phyloP scores from a whole-genome alignment of 2,888 invertebrate species.

The Celastrina argiolus region DNA sequence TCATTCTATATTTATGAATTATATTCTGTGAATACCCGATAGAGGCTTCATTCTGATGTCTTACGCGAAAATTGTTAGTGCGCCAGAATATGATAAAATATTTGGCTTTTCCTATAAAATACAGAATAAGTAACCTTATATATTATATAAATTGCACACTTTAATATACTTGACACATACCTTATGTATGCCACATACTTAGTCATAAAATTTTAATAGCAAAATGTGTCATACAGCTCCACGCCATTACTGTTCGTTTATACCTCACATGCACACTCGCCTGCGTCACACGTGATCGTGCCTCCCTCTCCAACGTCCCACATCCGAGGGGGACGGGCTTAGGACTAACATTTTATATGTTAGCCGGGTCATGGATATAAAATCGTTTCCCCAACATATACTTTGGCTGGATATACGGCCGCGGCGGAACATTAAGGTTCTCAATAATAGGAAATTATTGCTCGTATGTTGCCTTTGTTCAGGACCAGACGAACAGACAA shows the following conservation, averaged over 20 bases:
- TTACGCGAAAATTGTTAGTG: too few relatives aligned
- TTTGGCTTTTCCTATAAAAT: too few relatives aligned
- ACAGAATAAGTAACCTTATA: too few relatives aligned
- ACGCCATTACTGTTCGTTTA: slow-evolving; percentile 41
- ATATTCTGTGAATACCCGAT: too few relatives aligned
- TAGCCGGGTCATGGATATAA: slow-evolving; percentile 78
- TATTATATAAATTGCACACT: neutral
- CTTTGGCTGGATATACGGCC: slow-evolving; percentile 46
- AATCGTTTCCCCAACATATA: slow-evolving; percentile 68
- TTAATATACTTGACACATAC: neutral
- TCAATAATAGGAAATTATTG: slow-evolving; percentile 67
- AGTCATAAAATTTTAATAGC: neutral
- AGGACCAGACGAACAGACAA: too few relatives aligned
- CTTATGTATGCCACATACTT: neutral
- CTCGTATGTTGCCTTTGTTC: slow-evolving; percentile 38
- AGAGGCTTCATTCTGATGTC: too few relatives aligned
- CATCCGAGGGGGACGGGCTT: slow-evolving; percentile 52
- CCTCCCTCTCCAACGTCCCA: slow-evolving; percentile 48
- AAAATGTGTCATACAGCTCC: slow-evolving; percentile 43
- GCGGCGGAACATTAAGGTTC: slow-evolving; percentile 59
- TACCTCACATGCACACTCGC: slow-evolving; percentile 57
- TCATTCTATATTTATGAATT: too few relatives aligned
- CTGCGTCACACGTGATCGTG: slow-evolving; percentile 65
- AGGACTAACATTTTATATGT: slow-evolving; percentile 78
- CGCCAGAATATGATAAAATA: too few relatives aligned